Evolutionary conservation across 2,888 invertebrate species (phyloP).

Genomic region (Trachelus stipa): DNA sequence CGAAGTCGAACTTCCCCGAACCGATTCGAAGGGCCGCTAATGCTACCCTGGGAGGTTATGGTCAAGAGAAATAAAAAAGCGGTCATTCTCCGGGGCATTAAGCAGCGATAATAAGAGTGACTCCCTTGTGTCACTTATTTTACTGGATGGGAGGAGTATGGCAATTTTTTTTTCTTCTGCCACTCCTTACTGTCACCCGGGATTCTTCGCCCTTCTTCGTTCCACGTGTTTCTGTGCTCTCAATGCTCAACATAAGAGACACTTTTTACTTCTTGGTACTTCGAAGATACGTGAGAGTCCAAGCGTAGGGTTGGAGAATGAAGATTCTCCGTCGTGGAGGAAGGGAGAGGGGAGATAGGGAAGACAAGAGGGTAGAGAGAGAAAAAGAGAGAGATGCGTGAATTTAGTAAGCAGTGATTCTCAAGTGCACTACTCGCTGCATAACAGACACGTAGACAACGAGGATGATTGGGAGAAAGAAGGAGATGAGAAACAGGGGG

Average conservation of each 20-base stretch:
- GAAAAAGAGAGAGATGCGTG: background rate
- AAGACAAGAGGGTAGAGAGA: no score
- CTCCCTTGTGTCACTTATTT: background rate
- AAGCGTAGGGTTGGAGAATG: background rate
- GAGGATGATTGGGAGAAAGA: background rate
- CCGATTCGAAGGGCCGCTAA: background rate
- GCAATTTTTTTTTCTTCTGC: background rate
- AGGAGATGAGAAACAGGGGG: slow-evolving; percentile 23
- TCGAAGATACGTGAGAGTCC: background rate
- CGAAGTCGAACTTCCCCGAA: background rate
- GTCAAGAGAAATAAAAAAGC: background rate
- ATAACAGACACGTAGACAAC: background rate
- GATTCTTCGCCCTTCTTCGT: background rate
- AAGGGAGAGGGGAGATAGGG: background rate
- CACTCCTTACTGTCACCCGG: background rate
- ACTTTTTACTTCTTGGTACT: background rate
- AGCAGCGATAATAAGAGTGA: background rate
- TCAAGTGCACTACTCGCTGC: background rate
- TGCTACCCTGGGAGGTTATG: background rate
- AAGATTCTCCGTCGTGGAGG: background rate
- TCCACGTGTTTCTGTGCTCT: background rate
- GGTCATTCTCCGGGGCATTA: background rate
- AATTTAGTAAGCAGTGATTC: background rate
- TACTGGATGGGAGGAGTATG: background rate
- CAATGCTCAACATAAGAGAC: background rate